These are phyloP conservation scores for Odontothrips loti DNA, from an alignment of 2,888 invertebrate species.

Conservation along the genomic window DNA sequence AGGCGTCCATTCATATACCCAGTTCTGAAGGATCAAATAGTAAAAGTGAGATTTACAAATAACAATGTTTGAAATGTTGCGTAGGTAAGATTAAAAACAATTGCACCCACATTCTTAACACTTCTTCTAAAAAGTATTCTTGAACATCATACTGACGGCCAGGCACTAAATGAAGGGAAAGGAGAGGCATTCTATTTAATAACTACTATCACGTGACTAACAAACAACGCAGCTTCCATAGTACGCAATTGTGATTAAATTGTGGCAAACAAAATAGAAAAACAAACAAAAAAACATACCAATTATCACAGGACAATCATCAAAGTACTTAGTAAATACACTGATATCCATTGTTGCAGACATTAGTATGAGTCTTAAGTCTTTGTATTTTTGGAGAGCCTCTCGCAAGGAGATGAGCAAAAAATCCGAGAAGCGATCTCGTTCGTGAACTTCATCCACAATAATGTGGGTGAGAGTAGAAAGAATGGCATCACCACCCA, in stretches of 20 bases:
- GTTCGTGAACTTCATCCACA: conserved; percentile 93
- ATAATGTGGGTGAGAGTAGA: conserved; percentile 77
- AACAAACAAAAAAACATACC: not conserved
- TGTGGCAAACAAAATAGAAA: too few species aligned
- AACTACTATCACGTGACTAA: conserved; percentile 36
- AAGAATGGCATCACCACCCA: conserved; percentile 69
- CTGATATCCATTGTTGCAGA: conserved; percentile 87
- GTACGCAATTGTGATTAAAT: too few species aligned
- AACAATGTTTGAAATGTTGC: not conserved
- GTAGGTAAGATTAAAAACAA: conserved; percentile 14
- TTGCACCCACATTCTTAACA: conserved; percentile 49
- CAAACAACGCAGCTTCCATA: too few species aligned
- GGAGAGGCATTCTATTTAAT: not conserved
- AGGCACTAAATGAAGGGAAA: conserved; percentile 54
- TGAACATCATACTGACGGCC: conserved; percentile 72
- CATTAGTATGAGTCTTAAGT: conserved; percentile 84
- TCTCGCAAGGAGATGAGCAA: conserved; percentile 79
- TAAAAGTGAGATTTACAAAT: not conserved
- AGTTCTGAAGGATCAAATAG: conserved; percentile 36
- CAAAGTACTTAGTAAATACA: conserved; percentile 80
- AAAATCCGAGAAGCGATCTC: conserved; percentile 90
- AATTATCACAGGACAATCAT: conserved; percentile 66
- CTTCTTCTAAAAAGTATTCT: conserved; percentile 55
- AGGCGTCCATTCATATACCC: conserved; percentile 41
- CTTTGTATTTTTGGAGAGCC: conserved; percentile 62